Base-by-base conservation (phyloP, 2,113 vertebrate species). In the Chrysochloris asiatica region DNA sequence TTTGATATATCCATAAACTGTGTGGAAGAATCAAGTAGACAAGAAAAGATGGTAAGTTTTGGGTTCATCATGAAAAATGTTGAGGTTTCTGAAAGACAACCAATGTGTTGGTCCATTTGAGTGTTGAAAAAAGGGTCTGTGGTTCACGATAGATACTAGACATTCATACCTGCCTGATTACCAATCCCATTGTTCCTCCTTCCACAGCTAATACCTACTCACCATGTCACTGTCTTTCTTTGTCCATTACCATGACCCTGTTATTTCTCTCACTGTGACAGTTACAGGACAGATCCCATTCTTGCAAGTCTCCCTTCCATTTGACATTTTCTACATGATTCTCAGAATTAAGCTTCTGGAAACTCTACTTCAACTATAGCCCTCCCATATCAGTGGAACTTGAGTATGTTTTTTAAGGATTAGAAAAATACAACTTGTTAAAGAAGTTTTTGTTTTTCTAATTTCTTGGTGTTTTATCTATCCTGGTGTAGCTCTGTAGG, bases 301-400 rank as follows among this genome's bases (percentile, higher is more conserved):
- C 47, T 36, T 30, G 36, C 8, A 1, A 56, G 16, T 1, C 4
- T 4, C 12, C 12, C 6, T 54, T 56, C 7, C 6, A 16, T 30
- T 52, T 30, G 16, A 16, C 9, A 38, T 21, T 83, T 82, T 72
- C 48, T 6, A n/a, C 28, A 9, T 33, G 61, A 41, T 14, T 77
- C 16, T 79, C 30, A 61, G 8, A 65, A 59, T 72, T 75, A 72
- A 50, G 50, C 54, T 88, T 80, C 76, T 43, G 17, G 52, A 93
- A 86, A 50, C 16, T 82, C 17, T 83, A 38, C 43, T 82, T 8
- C 21, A 47, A n/a, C n/a, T 22, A 28, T n/a, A 19, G 36, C n/a
- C 41, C 6, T 71, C 6, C 17, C 2, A 13, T 10, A 17, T 36
- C 43, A 12, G 1, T 67, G 50, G 10, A n/a, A 65, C 38, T 61